phyloP scores from a whole-genome alignment of 2,113 vertebrate species.

The Myrmecophaga tridactyla region DNA sequence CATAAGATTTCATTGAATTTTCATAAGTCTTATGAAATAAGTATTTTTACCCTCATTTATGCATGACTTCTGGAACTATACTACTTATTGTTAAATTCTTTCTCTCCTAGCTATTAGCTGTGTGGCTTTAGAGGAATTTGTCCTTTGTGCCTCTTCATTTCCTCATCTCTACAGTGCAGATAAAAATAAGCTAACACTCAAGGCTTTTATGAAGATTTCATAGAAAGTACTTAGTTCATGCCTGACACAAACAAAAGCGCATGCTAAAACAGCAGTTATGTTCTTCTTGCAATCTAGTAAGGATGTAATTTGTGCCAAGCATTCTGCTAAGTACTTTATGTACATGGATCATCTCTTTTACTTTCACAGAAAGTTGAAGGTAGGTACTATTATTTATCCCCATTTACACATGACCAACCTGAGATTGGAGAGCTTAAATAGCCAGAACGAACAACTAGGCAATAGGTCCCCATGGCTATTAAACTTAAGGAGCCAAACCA shows the following conservation, averaged over 20 bases:
- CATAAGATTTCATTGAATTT: background rate
- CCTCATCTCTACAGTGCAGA: background rate
- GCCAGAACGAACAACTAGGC: background rate
- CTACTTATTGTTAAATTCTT: background rate
- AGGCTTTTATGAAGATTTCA: background rate
- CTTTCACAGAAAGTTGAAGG: background rate
- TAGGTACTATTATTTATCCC: background rate
- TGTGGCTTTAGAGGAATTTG: background rate
- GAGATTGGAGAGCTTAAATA: background rate
- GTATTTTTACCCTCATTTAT: background rate
- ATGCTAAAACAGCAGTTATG: accelerated
- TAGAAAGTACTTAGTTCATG: background rate
- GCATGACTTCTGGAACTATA: background rate
- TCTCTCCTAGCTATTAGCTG: background rate
- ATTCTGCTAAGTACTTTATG: background rate
- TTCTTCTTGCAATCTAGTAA: background rate
- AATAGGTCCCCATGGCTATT: background rate
- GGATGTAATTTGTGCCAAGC: background rate
- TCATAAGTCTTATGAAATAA: background rate
- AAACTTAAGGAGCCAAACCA: background rate
- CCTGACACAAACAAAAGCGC: too few relatives aligned
- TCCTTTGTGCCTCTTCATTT: background rate
- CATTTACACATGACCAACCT: background rate
- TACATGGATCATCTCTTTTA: background rate
- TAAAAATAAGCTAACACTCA: background rate